Base-by-base conservation (phyloP, 2,888 invertebrate species). In the Patella pellucida region DNA sequence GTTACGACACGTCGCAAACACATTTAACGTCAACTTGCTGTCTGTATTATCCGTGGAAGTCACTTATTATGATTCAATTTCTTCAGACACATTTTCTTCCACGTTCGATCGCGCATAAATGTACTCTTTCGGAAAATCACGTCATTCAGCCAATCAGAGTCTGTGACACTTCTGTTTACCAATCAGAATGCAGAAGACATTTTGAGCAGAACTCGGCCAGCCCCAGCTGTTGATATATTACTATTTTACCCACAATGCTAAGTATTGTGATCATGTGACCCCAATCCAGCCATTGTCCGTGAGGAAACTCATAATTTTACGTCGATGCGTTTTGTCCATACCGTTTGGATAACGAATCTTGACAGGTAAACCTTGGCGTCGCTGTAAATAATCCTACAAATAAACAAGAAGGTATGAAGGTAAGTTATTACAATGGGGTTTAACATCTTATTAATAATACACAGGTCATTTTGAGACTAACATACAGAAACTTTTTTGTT, bases 211-310 rank as follows among this genome's bases (percentile, higher is more conserved):
- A 23, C 19, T 23, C 62, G 62, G 62, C 62, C 62, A 62, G 62
- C 62, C 23, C 62, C 62, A 19, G 19, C 62, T 62, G 12, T 12
- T 62, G 62, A 62, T 62, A 23, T 62, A 62, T 23, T 62, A 41
- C 41, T 41, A 9, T 62, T n/a, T 19, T 62, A 62, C 62, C 62
- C 62, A 62, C 19, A 62, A 62, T 62, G 62, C 62, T 19, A 62
- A 23, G 62, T 19, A 23, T 23, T 62, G 19, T 23, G 12, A 11
- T 86, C 85, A 88, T 72, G 86, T 84, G 62, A 86, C 83, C 72
- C 88, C 86, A 72, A 93, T 93, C 93, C 93, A 93, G 78, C 93
- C 93, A 86, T 92, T 93, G 81, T 92, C 91, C 80, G 92, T 91
- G 82, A 93, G 89, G 85, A 93, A 93, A 85, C 92, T 92, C 82